Evolutionary conservation across 2,888 invertebrate species (phyloP).

Genomic region (Amiota communis): DNA sequence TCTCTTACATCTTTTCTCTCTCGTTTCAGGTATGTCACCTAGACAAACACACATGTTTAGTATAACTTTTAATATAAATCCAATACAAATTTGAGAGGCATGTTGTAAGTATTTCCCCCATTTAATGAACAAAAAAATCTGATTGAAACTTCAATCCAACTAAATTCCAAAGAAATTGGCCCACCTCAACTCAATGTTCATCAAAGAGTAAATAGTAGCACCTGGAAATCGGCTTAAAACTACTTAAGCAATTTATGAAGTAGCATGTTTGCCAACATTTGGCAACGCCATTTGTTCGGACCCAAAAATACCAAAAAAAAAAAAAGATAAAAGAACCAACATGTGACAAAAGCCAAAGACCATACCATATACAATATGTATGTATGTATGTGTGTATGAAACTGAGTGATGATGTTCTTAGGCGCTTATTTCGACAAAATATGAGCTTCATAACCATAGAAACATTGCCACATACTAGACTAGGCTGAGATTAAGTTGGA

Average conservation of each 20-base stretch:
- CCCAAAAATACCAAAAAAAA: no score
- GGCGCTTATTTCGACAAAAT: constrained; percentile 24
- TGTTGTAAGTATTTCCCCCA: no score
- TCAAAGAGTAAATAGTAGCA: constrained; percentile 40
- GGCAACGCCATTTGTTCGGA: constrained; percentile 31
- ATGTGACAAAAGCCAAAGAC: no score
- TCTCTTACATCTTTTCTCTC: neutral
- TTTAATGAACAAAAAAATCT: no score
- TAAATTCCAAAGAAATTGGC: neutral
- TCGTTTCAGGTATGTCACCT: constrained; percentile 20
- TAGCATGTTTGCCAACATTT: constrained; percentile 48
- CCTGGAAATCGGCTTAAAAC: constrained; percentile 58
- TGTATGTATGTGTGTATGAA: constrained; percentile 42
- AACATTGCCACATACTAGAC: neutral
- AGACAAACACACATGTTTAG: neutral
- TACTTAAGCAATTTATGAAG: constrained; percentile 42
- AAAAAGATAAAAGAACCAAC: no score
- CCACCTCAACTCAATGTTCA: neutral
- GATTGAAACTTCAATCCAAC: neutral
- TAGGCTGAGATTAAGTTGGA: neutral
- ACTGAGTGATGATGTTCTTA: constrained; percentile 19
- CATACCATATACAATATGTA: no score
- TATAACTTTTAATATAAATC: neutral
- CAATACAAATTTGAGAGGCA: neutral
- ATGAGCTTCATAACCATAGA: constrained; percentile 14